Conservation (phyloP, 2,888 invertebrate species). For the Dynastes maya region DNA sequence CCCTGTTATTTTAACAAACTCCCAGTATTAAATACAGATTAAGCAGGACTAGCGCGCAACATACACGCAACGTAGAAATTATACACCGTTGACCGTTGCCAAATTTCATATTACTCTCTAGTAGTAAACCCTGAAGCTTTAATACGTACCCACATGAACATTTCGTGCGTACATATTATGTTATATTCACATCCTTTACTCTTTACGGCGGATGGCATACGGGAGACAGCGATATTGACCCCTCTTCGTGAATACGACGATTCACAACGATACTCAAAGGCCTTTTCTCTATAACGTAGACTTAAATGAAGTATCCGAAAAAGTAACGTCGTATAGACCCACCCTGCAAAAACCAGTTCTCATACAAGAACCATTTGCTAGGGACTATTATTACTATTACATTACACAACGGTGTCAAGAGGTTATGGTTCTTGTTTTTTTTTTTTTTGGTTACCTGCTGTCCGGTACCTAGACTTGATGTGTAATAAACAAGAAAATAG, state of each 20-base stretch:
- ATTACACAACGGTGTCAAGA: constrained; percentile 29
- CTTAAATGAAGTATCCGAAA: not conserved
- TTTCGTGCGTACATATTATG: too few relatives aligned
- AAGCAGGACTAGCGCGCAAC: not conserved
- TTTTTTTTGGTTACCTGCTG: too few relatives aligned
- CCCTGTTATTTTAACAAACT: constrained; percentile 2
- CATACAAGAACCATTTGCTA: not conserved
- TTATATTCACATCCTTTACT: too few relatives aligned
- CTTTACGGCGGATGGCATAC: not conserved
- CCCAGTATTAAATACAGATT: constrained; percentile 4
- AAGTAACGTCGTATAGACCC: constrained; percentile 1
- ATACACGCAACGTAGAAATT: constrained; percentile 1
- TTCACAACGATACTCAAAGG: constrained; percentile 1
- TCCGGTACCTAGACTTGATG: too few relatives aligned
- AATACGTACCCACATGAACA: not conserved
- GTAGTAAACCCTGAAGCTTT: not conserved
- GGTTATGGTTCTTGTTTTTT: not conserved
- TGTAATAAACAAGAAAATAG: too few relatives aligned
- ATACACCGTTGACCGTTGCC: constrained; percentile 1
- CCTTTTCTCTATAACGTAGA: not conserved
- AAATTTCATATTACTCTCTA: not conserved
- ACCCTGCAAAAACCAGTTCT: constrained; percentile 37
- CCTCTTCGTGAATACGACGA: not conserved
- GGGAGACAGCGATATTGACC: not conserved
- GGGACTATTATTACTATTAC: constrained; percentile 6